Evolutionary conservation across 2,113 vertebrate species (phyloP).

Genomic region (Datnioides undecimradiatus): DNA sequence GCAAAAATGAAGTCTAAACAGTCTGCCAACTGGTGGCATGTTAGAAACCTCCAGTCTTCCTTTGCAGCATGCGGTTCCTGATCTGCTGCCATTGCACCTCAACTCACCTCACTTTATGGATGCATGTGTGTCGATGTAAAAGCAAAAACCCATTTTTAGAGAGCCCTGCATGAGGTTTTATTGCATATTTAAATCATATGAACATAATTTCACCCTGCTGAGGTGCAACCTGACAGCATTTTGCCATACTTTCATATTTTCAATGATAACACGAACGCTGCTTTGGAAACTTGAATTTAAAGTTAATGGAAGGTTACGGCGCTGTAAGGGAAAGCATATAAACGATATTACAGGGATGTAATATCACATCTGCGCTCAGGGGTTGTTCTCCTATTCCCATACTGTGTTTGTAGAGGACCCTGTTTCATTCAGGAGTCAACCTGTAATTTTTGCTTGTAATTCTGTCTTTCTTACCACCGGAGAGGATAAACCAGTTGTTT

Average conservation of each 20-base stretch:
- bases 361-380: not conserved
- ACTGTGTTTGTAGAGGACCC: conserved; percentile 24
- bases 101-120: not conserved
- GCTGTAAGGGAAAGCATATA: conserved; percentile 7
- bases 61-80: not conserved
- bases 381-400: conserved; percentile 21
- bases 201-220: conserved; percentile 7
- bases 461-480: conserved; percentile 7
- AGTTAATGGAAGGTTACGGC: conserved; percentile 15
- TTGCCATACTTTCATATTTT: conserved; percentile 1
- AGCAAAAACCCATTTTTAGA: not conserved
- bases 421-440: conserved; percentile 22
- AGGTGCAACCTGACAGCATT: not conserved
- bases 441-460: conserved; percentile 30
- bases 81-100: not conserved
- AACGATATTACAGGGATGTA: conserved; percentile 11
- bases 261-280: not conserved
- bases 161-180: not conserved
- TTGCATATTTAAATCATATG: not conserved
- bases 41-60: no score
- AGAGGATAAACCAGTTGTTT: conserved; percentile 32
- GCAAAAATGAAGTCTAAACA: no score
- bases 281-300: not conserved
- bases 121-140: conserved; percentile 13
- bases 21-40: no score